Conservation (phyloP, 2,888 invertebrate genomes). For the Podabrus alpinus region DNA sequence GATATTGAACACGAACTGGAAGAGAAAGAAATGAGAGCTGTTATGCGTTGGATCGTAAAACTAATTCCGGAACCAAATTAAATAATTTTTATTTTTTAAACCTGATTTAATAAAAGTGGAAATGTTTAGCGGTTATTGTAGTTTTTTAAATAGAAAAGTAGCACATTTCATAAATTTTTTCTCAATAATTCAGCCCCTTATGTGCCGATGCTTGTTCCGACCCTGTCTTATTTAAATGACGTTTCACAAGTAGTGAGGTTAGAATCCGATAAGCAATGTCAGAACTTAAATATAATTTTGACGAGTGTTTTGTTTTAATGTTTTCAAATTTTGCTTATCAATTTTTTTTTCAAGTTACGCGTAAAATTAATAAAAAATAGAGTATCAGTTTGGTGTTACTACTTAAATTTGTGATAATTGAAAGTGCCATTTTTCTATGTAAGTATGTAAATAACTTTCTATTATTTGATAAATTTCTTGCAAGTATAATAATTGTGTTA, state of each 20-base stretch:
- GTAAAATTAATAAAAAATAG: background rate
- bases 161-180: too few relatives aligned
- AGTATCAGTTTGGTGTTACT: background rate
- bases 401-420: background rate
- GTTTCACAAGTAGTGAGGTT: background rate
- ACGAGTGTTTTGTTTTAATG: background rate
- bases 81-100: background rate
- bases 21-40: conserved; percentile 60
- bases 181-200: background rate
- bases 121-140: too few relatives aligned
- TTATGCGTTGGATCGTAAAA: conserved; percentile 65
- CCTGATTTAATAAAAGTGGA: background rate
- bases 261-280: background rate
- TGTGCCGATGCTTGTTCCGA: background rate
- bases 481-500: background rate
- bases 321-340: background rate
- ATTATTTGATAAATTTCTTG: background rate
- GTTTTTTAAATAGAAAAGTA: too few relatives aligned
- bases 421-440: background rate
- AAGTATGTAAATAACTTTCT: background rate
- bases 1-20: conserved; percentile 70
- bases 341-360: background rate
- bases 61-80: background rate
- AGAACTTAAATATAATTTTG: background rate
- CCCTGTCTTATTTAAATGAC: background rate